A percentile compares a stretch with the other conserved stretches of the same genome.
Conservation (phyloP, 2,888 invertebrate species). For the Calameuta filiformis region DNA sequence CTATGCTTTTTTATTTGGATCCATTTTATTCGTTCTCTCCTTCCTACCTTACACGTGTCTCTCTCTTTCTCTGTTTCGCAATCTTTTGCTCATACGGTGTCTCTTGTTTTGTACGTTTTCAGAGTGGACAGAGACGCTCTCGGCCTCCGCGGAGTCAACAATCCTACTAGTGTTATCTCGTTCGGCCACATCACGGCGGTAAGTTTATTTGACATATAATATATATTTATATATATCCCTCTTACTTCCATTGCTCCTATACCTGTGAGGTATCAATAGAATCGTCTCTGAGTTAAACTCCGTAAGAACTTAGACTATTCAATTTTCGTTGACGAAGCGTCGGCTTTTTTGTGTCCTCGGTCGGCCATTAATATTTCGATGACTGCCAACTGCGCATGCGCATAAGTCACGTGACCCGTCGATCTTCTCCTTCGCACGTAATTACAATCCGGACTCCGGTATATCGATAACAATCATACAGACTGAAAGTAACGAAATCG, state of each 20-base stretch:
- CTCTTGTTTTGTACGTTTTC: not conserved
- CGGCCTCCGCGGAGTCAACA: not conserved
- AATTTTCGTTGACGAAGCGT: not conserved
- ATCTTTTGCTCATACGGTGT: not conserved
- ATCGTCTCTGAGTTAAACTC: not conserved
- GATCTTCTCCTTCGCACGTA: not conserved
- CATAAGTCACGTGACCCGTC: not conserved
- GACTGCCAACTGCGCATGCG: no score
- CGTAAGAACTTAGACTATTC: not conserved
- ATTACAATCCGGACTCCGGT: not conserved
- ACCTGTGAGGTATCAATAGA: not conserved
- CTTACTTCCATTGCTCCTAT: not conserved
- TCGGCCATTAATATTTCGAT: not conserved
- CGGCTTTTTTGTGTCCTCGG: not conserved
- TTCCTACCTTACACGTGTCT: not conserved
- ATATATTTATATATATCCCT: not conserved
- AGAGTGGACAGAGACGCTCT: not conserved
- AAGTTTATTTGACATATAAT: not conserved
- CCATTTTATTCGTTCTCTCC: not conserved
- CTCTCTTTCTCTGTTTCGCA: not conserved
- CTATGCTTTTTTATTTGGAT: not conserved
- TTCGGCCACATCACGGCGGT: not conserved
- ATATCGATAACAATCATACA: not conserved
- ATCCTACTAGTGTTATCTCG: not conserved
- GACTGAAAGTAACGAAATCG: not conserved